Conservation (phyloP, 2,797 vertebrate species). For the Eulemur rubriventer region DNA sequence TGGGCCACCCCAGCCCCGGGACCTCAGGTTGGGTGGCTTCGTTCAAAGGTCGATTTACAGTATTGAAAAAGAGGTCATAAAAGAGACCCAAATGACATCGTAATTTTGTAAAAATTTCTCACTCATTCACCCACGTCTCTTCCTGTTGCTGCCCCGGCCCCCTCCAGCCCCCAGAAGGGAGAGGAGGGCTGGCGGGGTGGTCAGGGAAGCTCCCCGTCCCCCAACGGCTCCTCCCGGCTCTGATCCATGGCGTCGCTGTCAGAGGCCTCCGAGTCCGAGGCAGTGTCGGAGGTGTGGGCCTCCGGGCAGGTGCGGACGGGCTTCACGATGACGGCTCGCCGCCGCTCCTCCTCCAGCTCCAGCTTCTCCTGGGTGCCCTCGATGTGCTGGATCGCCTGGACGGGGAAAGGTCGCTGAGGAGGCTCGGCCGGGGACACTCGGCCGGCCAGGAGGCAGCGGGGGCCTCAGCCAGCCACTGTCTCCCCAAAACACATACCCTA, state of each 20-base stretch:
- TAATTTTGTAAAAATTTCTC: constrained; percentile 88
- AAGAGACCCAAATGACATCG: constrained; percentile 87
- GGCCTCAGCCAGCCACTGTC: neutral
- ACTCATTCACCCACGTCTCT: constrained; percentile 68
- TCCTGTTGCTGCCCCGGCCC: constrained; percentile 72
- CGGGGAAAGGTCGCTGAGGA: neutral
- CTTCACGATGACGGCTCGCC: constrained; percentile 95
- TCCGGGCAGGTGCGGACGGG: constrained; percentile 90
- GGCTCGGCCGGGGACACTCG: neutral
- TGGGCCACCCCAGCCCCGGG: constrained; percentile 46
- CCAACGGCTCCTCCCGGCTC: constrained; percentile 85
- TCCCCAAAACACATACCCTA: neutral
- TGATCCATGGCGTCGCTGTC: constrained; percentile 88
- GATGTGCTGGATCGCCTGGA: constrained; percentile 98
- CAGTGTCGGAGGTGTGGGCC: constrained; percentile 91
- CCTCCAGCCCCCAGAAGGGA: constrained; percentile 73
- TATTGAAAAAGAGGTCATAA: constrained; percentile 89
- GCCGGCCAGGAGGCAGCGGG: neutral
- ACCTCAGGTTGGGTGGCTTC: constrained; percentile 72
- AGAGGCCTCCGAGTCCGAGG: constrained; percentile 92
- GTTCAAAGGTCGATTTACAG: constrained; percentile 84
- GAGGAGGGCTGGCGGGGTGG: constrained; percentile 79
- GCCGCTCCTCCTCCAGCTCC: constrained; percentile 92
- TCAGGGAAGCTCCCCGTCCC: constrained; percentile 91
- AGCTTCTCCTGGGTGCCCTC: constrained; percentile 95